Evolutionary conservation across 2,888 invertebrate species (phyloP).

Genomic region (Embidobia sp.): DNA sequence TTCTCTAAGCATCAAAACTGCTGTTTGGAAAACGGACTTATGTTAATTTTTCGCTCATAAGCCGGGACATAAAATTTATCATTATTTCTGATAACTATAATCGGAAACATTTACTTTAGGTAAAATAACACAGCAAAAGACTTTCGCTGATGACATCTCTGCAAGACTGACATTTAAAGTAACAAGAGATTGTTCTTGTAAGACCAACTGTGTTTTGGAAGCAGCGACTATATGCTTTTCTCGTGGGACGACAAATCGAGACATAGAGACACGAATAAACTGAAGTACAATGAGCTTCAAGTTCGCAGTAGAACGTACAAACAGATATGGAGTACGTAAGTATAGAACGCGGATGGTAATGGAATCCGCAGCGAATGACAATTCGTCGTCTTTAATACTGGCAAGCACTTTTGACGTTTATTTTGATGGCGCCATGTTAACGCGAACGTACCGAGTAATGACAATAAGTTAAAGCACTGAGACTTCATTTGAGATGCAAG

Average conservation of each 20-base stretch:
- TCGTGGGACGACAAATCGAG: slow-evolving; percentile 56
- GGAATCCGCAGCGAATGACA: slow-evolving; percentile 31
- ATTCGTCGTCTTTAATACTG: slow-evolving; percentile 37
- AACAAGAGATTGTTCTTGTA: slow-evolving; percentile 53
- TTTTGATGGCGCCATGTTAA: slow-evolving; percentile 23
- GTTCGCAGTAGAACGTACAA: slow-evolving; percentile 39
- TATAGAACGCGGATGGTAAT: slow-evolving; percentile 33
- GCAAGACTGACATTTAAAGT: slow-evolving; percentile 30
- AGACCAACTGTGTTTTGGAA: slow-evolving; percentile 43
- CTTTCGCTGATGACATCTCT: slow-evolving; percentile 4
- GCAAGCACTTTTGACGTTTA: slow-evolving; percentile 30
- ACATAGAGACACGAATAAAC: slow-evolving; percentile 48
- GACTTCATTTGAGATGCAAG: no score
- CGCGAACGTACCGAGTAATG: not conserved
- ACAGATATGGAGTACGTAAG: slow-evolving; percentile 40
- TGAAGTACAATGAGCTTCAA: slow-evolving; percentile 53
- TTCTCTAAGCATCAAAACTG: no score
- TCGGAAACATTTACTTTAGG: slow-evolving; percentile 1
- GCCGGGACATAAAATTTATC: no score
- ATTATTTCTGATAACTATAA: no score
- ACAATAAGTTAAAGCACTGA: no score
- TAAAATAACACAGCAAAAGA: slow-evolving; percentile 16
- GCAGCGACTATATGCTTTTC: slow-evolving; percentile 40
- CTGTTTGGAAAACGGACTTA: no score
- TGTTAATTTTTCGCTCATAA: no score